Evolutionary conservation across 2,888 invertebrate genomes (phyloP).

Genomic region (Halictus ligatus): DNA sequence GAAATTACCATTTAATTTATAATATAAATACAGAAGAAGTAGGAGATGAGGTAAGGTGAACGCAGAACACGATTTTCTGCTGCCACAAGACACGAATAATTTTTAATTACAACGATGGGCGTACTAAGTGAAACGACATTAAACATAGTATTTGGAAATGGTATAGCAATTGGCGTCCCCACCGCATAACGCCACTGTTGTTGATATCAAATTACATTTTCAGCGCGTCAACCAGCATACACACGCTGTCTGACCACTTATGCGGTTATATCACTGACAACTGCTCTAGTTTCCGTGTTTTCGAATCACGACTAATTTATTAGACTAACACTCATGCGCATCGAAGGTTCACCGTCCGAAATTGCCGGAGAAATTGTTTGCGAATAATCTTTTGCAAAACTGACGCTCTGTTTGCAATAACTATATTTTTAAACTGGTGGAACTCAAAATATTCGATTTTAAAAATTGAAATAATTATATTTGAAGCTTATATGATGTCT

Average conservation of each 20-base stretch:
- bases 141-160: background rate
- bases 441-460: background rate
- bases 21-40: too few relatives aligned
- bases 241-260: conserved; percentile 43
- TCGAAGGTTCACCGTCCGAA: background rate
- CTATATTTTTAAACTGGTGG: background rate
- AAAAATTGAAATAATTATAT: background rate
- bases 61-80: background rate
- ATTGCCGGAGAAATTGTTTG: background rate
- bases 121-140: background rate
- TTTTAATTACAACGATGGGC: background rate
- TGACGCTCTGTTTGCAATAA: background rate
- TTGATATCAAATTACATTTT: conserved; percentile 50
- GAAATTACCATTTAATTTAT: too few relatives aligned
- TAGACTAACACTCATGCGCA: conserved; percentile 21
- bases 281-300: conserved; percentile 25
- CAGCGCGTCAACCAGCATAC: conserved; percentile 17
- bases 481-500: background rate
- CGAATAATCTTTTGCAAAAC: background rate
- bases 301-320: conserved; percentile 33
- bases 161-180: background rate
- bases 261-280: conserved; percentile 42
- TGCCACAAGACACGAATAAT: background rate
- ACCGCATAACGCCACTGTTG: conserved; percentile 26
- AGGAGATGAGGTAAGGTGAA: too few relatives aligned